Evolutionary conservation across 2,113 vertebrate genomes (phyloP).

Genomic region (Chloroceryle aenea): DNA sequence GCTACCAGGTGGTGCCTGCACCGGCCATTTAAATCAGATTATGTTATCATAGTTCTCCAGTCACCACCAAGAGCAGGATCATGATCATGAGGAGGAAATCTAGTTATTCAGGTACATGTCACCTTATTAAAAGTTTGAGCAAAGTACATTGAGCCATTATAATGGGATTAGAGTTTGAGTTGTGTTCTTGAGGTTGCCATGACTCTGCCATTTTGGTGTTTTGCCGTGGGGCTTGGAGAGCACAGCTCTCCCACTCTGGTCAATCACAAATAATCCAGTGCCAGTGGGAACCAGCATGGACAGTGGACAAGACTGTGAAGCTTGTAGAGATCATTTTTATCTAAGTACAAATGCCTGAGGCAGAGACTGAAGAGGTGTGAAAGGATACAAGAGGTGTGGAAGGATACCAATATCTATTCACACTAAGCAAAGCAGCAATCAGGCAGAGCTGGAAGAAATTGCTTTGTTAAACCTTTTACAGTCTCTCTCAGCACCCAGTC

Average conservation of each 20-base stretch:
- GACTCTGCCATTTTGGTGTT: conserved; percentile 33
- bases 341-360: conserved; percentile 18
- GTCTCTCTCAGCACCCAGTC: background rate
- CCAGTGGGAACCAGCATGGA: background rate
- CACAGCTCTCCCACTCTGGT: background rate
- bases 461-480: background rate
- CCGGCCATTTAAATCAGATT: conserved; percentile 66
- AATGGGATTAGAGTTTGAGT: conserved; percentile 57
- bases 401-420: background rate
- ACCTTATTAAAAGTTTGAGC: conserved; percentile 70
- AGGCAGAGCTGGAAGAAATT: background rate
- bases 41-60: conserved; percentile 58
- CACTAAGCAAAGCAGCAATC: background rate
- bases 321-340: conserved; percentile 12
- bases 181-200: conserved; percentile 30
- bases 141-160: conserved; percentile 52
- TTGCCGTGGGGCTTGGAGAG: background rate
- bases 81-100: conserved; percentile 56
- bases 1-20: conserved; percentile 49
- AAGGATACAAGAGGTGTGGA: background rate
- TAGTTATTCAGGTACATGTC: conserved; percentile 68
- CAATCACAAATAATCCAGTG: background rate
- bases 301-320: background rate
- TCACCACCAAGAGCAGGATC: conserved; percentile 46
- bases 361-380: background rate